These are phyloP conservation scores for Aquatica leii DNA, from an alignment of 2,888 invertebrate species.

Conservation along the genomic window DNA sequence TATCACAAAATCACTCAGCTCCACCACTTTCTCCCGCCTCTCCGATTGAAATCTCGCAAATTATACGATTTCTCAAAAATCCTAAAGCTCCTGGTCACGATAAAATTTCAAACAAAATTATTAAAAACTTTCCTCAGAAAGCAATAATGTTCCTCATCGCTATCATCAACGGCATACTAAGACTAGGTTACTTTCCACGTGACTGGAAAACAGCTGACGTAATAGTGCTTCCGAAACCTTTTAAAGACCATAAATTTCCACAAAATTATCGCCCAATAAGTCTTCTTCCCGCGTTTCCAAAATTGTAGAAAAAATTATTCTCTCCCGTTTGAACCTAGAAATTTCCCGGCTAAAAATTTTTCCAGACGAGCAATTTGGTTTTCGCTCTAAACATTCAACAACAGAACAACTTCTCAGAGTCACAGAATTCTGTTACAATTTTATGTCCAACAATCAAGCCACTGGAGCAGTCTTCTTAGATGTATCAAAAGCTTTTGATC, in stretches of 20 bases:
- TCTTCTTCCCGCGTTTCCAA: background rate
- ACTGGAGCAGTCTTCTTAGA: too few species aligned
- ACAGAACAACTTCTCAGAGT: too few species aligned
- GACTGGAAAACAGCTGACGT: conserved; percentile 2
- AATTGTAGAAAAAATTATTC: too few species aligned
- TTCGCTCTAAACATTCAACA: background rate
- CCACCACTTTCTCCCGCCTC: too few species aligned
- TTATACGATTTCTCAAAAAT: background rate
- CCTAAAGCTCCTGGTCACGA: background rate
- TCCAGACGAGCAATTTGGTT: background rate
- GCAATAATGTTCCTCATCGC: background rate
- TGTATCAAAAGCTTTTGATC: too few species aligned
- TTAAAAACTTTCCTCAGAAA: background rate
- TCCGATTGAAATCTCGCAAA: too few species aligned
- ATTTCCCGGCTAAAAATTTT: too few species aligned
- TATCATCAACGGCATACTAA: conserved; percentile 5
- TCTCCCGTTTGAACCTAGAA: too few species aligned
- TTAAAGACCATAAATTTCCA: background rate
- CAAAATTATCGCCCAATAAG: conserved; percentile 3
- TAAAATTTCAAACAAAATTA: background rate
- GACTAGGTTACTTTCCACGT: background rate
- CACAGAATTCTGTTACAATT: too few species aligned
- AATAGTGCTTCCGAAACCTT: background rate
- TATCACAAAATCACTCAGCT: too few species aligned
- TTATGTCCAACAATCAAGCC: too few species aligned